A percentile compares a stretch with the other conserved stretches of the same genome.
Conservation (phyloP, 2,797 vertebrate species). For the Sphenodon punctatus region DNA sequence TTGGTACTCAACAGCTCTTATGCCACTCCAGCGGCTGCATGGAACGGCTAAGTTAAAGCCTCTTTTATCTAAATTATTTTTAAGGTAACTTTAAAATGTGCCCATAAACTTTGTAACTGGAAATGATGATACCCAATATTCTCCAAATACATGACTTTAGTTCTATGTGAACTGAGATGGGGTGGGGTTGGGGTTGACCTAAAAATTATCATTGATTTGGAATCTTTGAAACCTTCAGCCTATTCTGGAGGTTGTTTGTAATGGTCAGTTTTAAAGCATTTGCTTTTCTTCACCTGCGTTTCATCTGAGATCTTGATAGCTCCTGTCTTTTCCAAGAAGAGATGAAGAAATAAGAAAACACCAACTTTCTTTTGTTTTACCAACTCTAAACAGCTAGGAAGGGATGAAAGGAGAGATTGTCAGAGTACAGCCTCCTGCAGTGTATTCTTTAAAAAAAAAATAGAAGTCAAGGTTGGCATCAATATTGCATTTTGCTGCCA, state of each 20-base stretch:
- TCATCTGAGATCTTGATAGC: background rate
- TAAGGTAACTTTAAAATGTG: conserved; percentile 45
- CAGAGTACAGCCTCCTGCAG: conserved; percentile 36
- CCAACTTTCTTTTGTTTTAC: background rate
- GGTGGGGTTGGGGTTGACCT: conserved; percentile 18
- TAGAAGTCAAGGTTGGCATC: conserved; percentile 40
- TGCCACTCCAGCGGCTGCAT: conserved; percentile 33
- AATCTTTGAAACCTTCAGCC: no score
- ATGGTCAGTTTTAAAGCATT: conserved; percentile 10
- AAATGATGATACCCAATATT: conserved; percentile 27
- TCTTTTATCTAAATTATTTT: conserved; percentile 46
- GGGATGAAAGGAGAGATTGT: conserved; percentile 35
- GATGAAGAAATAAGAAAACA: background rate
- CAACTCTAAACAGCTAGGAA: background rate
- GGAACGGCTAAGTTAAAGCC: conserved; percentile 45
- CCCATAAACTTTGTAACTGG: conserved; percentile 40
- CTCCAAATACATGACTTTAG: conserved; percentile 48
- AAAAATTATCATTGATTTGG: conserved; percentile 31
- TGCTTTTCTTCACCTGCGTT: background rate
- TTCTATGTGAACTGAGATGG: conserved; percentile 6
- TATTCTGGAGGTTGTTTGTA: conserved; percentile 13
- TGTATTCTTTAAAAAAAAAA: background rate
- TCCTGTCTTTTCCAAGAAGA: background rate
- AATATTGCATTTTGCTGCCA: conserved; percentile 22
- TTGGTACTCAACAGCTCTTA: conserved; percentile 52